Conservation (phyloP, 2,888 invertebrate species). For the Nemotelus pantherinus region DNA sequence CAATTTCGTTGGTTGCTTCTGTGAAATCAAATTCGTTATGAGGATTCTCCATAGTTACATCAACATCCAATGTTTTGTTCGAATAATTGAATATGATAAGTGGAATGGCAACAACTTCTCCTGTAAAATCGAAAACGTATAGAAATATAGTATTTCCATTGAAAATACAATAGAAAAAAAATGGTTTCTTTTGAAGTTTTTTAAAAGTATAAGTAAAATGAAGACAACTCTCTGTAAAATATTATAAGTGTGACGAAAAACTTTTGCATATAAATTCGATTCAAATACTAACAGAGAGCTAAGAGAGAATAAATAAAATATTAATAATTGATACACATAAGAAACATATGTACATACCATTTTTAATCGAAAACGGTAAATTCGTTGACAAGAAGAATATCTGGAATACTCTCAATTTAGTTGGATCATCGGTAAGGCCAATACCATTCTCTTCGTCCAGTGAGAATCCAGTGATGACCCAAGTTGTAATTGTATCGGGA, state of each 20-base stretch:
- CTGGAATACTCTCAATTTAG: slow-evolving; percentile 78
- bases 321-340: not conserved
- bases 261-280: no score
- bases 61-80: slow-evolving; percentile 78
- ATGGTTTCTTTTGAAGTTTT: no score
- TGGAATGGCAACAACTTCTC: slow-evolving; percentile 90
- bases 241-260: no score
- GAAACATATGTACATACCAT: slow-evolving; percentile 55
- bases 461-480: slow-evolving; percentile 85
- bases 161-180: no score
- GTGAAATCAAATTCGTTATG: slow-evolving; percentile 84
- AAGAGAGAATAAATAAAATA: not conserved
- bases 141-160: not conserved
- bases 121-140: slow-evolving; percentile 60
- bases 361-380: slow-evolving; percentile 86
- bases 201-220: no score
- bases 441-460: slow-evolving; percentile 80
- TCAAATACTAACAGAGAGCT: no score
- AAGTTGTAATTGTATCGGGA: slow-evolving; percentile 87
- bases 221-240: no score
- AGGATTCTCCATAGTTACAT: slow-evolving; percentile 84
- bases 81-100: slow-evolving; percentile 90
- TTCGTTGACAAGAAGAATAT: slow-evolving; percentile 87
- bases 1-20: slow-evolving; percentile 79
- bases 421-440: slow-evolving; percentile 75